Evolutionary conservation across 2,113 vertebrate genomes (phyloP), one percentile per base, ranked within the genome.

Genomic region (Hemichromis elongatus): DNA sequence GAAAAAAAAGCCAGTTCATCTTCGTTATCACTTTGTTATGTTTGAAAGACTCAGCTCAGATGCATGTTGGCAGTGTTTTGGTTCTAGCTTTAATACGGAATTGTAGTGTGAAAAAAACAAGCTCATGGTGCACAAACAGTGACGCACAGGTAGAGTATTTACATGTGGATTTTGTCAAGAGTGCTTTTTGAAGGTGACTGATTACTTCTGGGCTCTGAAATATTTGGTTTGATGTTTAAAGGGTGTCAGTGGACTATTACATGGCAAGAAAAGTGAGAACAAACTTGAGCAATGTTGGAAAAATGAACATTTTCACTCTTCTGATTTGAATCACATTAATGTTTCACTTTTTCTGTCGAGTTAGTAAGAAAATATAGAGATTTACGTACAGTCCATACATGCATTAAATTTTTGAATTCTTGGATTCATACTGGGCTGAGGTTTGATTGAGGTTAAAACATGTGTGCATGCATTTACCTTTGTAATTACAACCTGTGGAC

Each of bases 21-120:
- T 54, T 90, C 40, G 87, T 89, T 90, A 61, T 86, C 84, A 83
- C 88, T 54, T 77, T 85, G 50, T 91, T 91, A 55, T 88, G 81
- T 95, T 94, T 90, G 33, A 88, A 87, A 91, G 83, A 61, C 56
- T 70, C 89, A 82, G 86, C 86, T 92, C 85, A 86, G 75, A 93
- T 95, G 95, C 95, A 95, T 96, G 95, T 90, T 83, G 18, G 37
- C 88, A 92, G 80, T 90, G 83, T 88, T 92, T 94, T 92, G 91
- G 84, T 83, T 91, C 70, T 89, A 87, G 83, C 55, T 92, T 95
- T 84, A 24, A 79, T 66, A 86, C 85, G 35, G 85, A 77, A 86
- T 77, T 87, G 82, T 84, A 82, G 88, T 86, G 79, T 91, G 55
- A 87, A 90, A 90, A 86, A 61, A 68, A 6, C 8, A 88, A 80